Conservation (phyloP, 1,140 invertebrate genomes). For the Caenorhabditis elegans region DNA sequence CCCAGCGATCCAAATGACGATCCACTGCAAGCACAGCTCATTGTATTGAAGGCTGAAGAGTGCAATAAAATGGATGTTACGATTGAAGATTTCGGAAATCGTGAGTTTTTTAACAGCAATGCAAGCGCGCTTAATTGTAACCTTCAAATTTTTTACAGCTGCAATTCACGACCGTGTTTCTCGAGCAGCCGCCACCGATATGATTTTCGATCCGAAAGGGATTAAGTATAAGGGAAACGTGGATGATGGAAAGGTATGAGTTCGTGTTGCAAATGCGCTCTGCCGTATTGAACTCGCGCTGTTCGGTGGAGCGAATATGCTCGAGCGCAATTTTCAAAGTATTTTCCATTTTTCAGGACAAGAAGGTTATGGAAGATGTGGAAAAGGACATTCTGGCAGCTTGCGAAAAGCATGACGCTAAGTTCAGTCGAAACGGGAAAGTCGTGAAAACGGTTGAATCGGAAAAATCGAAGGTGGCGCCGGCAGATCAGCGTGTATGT, state of each 20-base stretch:
- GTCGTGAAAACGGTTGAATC: not conserved
- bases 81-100: not conserved
- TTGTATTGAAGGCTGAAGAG: not conserved
- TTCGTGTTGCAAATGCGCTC: too few relatives aligned
- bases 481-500: not conserved
- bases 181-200: not conserved
- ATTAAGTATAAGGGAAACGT: not conserved
- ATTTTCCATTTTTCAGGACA: not conserved
- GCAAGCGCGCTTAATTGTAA: not conserved
- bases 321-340: not conserved
- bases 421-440: not conserved
- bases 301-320: not conserved
- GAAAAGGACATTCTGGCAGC: not conserved
- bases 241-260: not conserved
- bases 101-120: not conserved
- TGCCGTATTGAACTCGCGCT: too few relatives aligned
- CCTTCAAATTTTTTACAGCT: not conserved
- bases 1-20: not conserved
- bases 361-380: not conserved
- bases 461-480: not conserved
- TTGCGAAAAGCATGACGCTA: not conserved
- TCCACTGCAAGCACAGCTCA: not conserved
- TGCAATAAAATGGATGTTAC: not conserved
- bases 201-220: slow-evolving; percentile 4
- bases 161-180: not conserved